phyloP scores from a whole-genome alignment of 2,797 vertebrate species.

The Lepilemur ruficaudatus region DNA sequence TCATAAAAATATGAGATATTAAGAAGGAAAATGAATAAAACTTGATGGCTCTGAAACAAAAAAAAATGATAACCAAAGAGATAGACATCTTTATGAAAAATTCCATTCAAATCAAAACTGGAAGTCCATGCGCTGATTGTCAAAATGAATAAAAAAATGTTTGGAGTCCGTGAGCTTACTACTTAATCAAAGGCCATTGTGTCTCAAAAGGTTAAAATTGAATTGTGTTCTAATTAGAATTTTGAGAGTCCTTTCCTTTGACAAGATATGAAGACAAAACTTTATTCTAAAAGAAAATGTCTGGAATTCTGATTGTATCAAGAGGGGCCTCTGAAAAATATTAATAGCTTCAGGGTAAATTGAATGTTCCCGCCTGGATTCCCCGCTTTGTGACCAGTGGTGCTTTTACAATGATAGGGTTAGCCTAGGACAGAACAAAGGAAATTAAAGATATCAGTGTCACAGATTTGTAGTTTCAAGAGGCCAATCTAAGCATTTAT shows the following conservation, averaged over 20 bases:
- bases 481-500: constrained; percentile 50
- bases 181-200: constrained; percentile 69
- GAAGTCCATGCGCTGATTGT: constrained; percentile 37
- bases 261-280: constrained; percentile 33
- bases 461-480: constrained; percentile 59
- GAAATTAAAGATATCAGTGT: constrained; percentile 70
- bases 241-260: neutral
- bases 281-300: neutral
- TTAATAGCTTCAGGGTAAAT: constrained; percentile 11
- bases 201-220: constrained; percentile 55
- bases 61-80: neutral
- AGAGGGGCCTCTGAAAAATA: neutral
- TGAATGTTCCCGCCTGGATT: constrained; percentile 31
- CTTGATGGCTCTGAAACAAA: neutral
- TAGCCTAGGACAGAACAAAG: constrained; percentile 47
- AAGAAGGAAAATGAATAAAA: neutral
- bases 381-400: constrained; percentile 1
- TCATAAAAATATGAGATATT: neutral
- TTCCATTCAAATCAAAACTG: constrained; percentile 33
- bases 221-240: constrained; percentile 7
- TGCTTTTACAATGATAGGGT: constrained; percentile 39
- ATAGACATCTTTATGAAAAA: constrained; percentile 47
- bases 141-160: constrained; percentile 30
- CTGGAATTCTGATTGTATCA: constrained; percentile 32
- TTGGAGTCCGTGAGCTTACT: constrained; percentile 51